Percentiles rank a stretch among this genome's conserved stretches.
Evolutionary conservation across 2,797 vertebrate species (phyloP).

Genomic region (Corythornis leucogaster): DNA sequence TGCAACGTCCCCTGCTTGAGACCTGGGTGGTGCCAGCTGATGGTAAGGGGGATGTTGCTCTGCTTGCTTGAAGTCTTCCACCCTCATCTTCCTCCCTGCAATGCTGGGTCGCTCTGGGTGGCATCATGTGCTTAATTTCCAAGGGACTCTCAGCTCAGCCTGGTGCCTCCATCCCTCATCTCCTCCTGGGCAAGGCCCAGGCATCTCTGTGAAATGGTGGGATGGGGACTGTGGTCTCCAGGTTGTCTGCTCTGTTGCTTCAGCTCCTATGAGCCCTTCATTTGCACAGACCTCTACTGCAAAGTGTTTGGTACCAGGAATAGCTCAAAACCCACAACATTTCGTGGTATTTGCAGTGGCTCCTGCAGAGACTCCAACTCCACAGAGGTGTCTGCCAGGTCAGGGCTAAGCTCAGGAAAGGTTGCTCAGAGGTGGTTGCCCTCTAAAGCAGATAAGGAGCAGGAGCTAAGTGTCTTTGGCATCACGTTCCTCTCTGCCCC

Average conservation of each 20-base stretch:
- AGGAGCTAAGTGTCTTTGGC: not conserved
- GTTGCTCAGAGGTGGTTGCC: fast-evolving
- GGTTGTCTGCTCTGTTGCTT: not conserved
- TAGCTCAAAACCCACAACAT: not conserved
- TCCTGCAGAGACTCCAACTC: not conserved
- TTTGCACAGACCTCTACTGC: not conserved
- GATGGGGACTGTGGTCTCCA: not conserved
- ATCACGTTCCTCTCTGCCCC: not conserved
- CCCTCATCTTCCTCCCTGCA: not conserved
- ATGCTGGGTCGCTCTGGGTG: not conserved
- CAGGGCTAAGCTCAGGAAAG: not conserved
- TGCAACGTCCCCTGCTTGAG: fast-evolving
- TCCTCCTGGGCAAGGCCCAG: not conserved
- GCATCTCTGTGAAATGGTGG: fast-evolving
- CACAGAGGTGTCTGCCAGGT: not conserved
- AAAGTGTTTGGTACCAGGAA: not conserved
- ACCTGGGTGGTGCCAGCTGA: not conserved
- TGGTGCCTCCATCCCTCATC: not conserved
- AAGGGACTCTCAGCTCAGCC: not conserved
- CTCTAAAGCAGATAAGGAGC: not conserved
- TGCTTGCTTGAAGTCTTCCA: not conserved
- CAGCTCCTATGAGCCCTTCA: fast-evolving
- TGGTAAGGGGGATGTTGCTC: not conserved
- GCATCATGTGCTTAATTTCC: fast-evolving
- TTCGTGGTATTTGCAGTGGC: not conserved